These are phyloP conservation scores for Anodontia alba DNA, from an alignment of 2,888 invertebrate genomes.

Conservation along the genomic window DNA sequence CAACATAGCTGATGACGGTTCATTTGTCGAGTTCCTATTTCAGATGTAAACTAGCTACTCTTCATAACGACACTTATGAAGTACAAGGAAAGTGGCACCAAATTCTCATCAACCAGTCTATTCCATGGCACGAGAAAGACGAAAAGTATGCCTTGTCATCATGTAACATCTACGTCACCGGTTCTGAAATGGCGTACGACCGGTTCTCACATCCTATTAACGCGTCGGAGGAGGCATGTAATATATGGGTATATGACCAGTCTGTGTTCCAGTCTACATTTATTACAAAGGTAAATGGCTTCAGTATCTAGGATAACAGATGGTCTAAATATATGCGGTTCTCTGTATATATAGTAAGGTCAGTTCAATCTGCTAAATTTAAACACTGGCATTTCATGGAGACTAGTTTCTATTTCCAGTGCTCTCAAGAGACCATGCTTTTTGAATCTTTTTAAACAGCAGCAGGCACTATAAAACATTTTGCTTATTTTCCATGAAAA, in stretches of 20 bases:
- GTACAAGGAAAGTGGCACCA: constrained; percentile 51
- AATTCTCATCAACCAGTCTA: constrained; percentile 49
- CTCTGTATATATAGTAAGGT: no score
- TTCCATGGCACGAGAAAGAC: constrained; percentile 52
- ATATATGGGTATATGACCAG: constrained; percentile 64
- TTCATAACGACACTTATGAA: constrained; percentile 59
- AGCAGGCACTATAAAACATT: no score
- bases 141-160: constrained; percentile 21
- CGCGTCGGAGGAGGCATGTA: constrained; percentile 37
- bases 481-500: no score
- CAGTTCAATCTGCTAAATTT: no score
- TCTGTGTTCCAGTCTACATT: constrained; percentile 62
- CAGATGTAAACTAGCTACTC: constrained; percentile 50
- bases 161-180: constrained; percentile 43
- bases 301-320: no score
- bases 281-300: constrained; percentile 50
- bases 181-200: constrained; percentile 29
- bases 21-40: no score
- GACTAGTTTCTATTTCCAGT: no score
- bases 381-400: no score
- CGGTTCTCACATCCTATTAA: constrained; percentile 31
- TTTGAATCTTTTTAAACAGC: no score
- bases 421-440: no score
- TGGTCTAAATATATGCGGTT: no score
- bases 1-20: no score